phyloP scores from a whole-genome alignment of 2,113 vertebrate species.

The Carassius carassius region DNA sequence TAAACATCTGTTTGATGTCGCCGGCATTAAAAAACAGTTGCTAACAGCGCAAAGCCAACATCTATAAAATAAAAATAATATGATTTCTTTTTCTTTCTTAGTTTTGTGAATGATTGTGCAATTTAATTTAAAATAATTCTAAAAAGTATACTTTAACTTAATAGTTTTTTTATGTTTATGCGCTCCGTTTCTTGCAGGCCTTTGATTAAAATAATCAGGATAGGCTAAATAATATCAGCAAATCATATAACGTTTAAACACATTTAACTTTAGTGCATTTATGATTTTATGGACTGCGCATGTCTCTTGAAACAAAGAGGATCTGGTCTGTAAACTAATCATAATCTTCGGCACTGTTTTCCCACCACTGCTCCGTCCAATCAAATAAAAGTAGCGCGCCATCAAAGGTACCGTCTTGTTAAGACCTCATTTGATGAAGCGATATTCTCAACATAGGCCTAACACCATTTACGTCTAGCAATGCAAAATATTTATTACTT shows the following conservation, averaged over 20 bases:
- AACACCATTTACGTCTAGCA: neutral
- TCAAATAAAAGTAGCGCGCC: neutral
- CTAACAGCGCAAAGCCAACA: neutral
- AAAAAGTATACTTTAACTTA: too few species aligned
- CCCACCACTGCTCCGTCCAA: neutral
- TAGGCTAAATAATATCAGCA: too few species aligned
- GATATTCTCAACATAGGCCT: neutral
- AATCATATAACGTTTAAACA: neutral
- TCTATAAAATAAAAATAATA: neutral
- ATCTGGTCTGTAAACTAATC: neutral
- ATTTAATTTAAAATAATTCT: too few species aligned
- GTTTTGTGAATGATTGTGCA: neutral
- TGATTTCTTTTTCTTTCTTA: neutral
- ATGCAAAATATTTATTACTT: too few species aligned
- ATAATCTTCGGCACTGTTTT: neutral
- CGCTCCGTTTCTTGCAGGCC: too few species aligned
- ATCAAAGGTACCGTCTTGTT: neutral
- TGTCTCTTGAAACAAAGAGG: neutral
- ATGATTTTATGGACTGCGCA: neutral
- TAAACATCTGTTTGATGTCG: slow-evolving; percentile 32
- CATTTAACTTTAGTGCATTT: neutral
- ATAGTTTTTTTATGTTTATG: too few species aligned
- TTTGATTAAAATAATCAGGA: too few species aligned
- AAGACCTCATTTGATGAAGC: neutral
- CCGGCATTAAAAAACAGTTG: neutral